Evolutionary conservation across 2,113 vertebrate genomes (phyloP), one percentile per base, ranked within the genome.

Genomic region (Colius striatus): DNA sequence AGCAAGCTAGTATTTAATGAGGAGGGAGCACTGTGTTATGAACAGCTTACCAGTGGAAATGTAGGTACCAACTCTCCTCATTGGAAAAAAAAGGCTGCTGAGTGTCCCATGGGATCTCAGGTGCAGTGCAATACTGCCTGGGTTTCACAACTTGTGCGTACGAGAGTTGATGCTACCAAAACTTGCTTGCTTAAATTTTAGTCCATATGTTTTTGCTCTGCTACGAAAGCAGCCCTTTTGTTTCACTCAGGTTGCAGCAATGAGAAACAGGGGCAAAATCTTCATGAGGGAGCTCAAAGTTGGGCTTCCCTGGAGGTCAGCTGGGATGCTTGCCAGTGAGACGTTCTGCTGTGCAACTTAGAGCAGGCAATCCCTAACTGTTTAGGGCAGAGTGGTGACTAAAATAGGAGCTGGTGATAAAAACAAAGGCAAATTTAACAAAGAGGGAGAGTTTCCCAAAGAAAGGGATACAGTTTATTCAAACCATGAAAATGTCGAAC

Each of bases 121-220:
- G 26, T 12, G 10, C 21, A 34, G 16, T 11, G 43, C 0, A 1
- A 18, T 36, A 5, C 54, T 50, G 32, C 18, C 25, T 6, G 22
- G 45, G 11, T 58, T 58, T 57, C 74, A 77, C 73, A 79, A n/a
- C 27, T 68, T 20, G 26, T 13, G 10, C 2, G 2, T 54, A 38
- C 21, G 13, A 14, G 16, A 27, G 57, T 26, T 38, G 61, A 20
- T 9, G 13, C 47, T 79, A 34, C 25, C 18, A 48, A 47, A 85
- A 60, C 9, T 36, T 60, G 12, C 26, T 70, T 62, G 34, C 41
- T 63, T 11, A 16, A 17, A 48, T 13, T 23, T 68, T 68, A 36
- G 27, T 61, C 30, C 12, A 2, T 8, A 3, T 50, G 19, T 58
- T 62, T 68, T 74, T 54, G 9, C 41, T n/a, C 13, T 79, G 58